Percentiles rank a stretch among this genome's conserved stretches.
phyloP scores from a whole-genome alignment of 2,797 vertebrate genomes.

The Allobates femoralis region DNA sequence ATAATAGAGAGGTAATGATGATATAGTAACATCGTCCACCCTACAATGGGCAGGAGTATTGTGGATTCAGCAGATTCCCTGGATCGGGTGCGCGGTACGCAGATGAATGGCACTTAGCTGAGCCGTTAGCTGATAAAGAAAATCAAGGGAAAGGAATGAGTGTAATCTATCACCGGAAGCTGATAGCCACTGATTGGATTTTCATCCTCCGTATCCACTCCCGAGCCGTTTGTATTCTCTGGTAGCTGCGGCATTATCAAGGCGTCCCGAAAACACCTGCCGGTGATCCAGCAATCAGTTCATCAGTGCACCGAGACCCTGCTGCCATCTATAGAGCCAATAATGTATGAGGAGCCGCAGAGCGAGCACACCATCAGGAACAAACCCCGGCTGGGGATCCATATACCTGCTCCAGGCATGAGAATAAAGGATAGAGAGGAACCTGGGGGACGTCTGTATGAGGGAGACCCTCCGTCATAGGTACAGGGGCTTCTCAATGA shows the following conservation, averaged over 20 bases:
- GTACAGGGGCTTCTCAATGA: too few species aligned
- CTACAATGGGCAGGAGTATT: too few species aligned
- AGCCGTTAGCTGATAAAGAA: constrained; percentile 56
- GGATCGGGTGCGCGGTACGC: background rate
- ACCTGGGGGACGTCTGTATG: too few species aligned
- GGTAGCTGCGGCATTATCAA: constrained; percentile 39
- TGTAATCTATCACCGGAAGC: constrained; percentile 52
- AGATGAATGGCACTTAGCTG: constrained; percentile 52
- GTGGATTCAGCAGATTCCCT: background rate
- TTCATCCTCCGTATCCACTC: constrained; percentile 46
- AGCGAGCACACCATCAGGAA: background rate
- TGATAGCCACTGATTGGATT: constrained; percentile 57
- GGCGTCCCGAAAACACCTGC: constrained; percentile 49
- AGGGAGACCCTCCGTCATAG: too few species aligned
- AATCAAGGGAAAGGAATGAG: constrained; percentile 54
- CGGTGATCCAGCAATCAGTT: constrained; percentile 39
- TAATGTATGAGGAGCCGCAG: constrained; percentile 47
- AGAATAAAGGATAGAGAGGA: too few species aligned
- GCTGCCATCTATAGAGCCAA: constrained; percentile 40
- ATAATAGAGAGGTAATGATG: too few species aligned
- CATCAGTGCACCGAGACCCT: constrained; percentile 44
- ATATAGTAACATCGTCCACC: too few species aligned
- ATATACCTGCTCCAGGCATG: background rate
- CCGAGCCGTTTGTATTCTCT: constrained; percentile 36
- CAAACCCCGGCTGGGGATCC: background rate